Evolutionary conservation across 1,140 invertebrate genomes (phyloP), one percentile per base, ranked within the genome.

Genomic region (Drosophila kurseongensis): DNA sequence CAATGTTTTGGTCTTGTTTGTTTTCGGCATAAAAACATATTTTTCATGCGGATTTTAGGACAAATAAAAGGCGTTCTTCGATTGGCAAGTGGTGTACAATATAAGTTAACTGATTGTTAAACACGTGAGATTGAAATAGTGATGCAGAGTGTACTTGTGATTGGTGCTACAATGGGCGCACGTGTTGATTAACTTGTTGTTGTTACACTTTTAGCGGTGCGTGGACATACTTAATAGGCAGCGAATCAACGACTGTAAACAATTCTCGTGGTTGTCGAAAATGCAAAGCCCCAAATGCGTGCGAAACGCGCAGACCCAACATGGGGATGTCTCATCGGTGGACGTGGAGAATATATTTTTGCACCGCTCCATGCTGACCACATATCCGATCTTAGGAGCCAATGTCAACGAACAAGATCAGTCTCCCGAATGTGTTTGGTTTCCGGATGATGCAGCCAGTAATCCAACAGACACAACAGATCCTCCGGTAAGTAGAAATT

Each of bases 291-390:
- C 75, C 7, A 82, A 76, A 35, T 29, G 29, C 12, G 0, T 86
- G 14, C 55, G 56, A 35, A 77, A 88, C 59, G 83, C 80, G 8
- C 83, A 86, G 54, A 86, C 83, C 14, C 83, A 86, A 18, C 83
- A 86, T 35, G 78, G 83, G 5, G 63, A 72, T n/a, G 67, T 50
- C 5, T 42, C 52, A 2, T 13, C 54, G 1, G 79, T 76, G 32
- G 83, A 86, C 27, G 56, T 82, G 45, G 71, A 82, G 0, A 88
- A 86, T 38, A 86, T 86, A 12, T 86, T 86, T 36, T 50, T 86
- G n/a, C 66, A 82, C 45, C 50, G 54, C 1, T 65, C 63, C 6
- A 67, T 77, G 58, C 18, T 85, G 16, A 44, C 41, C 18, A 10
- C 45, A 23, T 57, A 41, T 2, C 14, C 48, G 12, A 10, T 6